phyloP scores from a whole-genome alignment of 1,140 invertebrate species.

The Heliothis subflexa region DNA sequence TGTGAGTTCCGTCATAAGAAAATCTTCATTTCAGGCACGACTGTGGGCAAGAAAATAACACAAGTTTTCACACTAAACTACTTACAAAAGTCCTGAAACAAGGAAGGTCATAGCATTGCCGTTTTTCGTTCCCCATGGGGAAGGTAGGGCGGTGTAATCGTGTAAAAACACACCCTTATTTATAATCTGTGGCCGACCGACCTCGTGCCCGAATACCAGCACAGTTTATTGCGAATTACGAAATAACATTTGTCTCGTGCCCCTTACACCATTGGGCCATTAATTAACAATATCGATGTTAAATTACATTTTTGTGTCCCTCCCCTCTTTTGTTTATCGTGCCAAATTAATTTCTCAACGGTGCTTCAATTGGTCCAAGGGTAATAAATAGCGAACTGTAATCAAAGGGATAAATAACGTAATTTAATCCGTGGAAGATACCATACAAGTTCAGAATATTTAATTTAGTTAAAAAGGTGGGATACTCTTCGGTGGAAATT shows the following conservation, averaged over 20 bases:
- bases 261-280: constrained; percentile 35
- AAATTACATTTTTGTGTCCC: constrained; percentile 40
- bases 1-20: constrained; percentile 15
- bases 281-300: constrained; percentile 42
- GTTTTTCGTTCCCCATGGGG: background rate
- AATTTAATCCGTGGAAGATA: no score
- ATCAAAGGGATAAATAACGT: background rate
- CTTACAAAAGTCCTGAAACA: background rate
- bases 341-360: constrained; percentile 37
- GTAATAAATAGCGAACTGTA: constrained; percentile 24
- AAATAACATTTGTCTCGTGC: constrained; percentile 36
- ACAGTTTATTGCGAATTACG: constrained; percentile 13
- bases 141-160: background rate
- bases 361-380: constrained; percentile 28
- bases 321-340: constrained; percentile 23
- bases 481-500: background rate
- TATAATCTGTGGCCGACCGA: constrained; percentile 20
- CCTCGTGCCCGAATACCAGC: constrained; percentile 2
- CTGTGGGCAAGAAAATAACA: background rate
- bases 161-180: constrained; percentile 20
- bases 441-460: background rate
- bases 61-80: constrained; percentile 20
- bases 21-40: background rate
- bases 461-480: constrained; percentile 1
- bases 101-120: background rate